Evolutionary conservation across 2,888 invertebrate species (phyloP).

Genomic region (Harpagoxenus sublaevis): DNA sequence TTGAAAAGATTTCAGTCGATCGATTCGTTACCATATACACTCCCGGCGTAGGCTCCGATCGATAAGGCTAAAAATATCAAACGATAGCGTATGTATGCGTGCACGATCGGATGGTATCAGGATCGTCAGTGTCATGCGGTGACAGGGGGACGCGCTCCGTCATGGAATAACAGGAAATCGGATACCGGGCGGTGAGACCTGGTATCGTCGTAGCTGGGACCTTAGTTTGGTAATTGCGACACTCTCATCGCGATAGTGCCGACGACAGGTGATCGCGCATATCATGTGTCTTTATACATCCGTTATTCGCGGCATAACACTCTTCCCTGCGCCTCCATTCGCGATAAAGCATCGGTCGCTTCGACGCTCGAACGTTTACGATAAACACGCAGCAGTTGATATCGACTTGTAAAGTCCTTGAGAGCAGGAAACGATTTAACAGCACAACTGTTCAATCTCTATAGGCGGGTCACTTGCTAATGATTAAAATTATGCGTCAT

Average conservation of each 20-base stretch:
- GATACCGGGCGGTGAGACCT: conserved; percentile 64
- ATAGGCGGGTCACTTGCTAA: neutral
- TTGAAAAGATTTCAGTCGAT: conserved; percentile 33
- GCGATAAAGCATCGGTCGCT: conserved; percentile 34
- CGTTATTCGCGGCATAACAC: conserved; percentile 75
- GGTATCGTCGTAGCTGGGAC: conserved; percentile 55
- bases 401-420: conserved; percentile 40
- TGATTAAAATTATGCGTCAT: conserved; percentile 23
- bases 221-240: conserved; percentile 78
- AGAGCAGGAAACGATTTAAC: conserved; percentile 20
- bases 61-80: conserved; percentile 64
- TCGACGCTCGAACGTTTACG: conserved; percentile 10
- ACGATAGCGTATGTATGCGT: conserved; percentile 33
- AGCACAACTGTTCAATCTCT: neutral
- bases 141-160: conserved; percentile 50
- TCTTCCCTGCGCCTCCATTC: conserved; percentile 23
- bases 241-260: conserved; percentile 73
- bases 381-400: conserved; percentile 31
- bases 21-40: conserved; percentile 31
- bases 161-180: conserved; percentile 78
- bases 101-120: conserved; percentile 55
- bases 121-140: conserved; percentile 58
- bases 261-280: conserved; percentile 77
- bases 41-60: conserved; percentile 40
- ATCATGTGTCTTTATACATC: conserved; percentile 81